A percentile compares a stretch with the other conserved stretches of the same genome.
phyloP scores from a whole-genome alignment of 2,113 vertebrate genomes.

The Bufo gargarizans region DNA sequence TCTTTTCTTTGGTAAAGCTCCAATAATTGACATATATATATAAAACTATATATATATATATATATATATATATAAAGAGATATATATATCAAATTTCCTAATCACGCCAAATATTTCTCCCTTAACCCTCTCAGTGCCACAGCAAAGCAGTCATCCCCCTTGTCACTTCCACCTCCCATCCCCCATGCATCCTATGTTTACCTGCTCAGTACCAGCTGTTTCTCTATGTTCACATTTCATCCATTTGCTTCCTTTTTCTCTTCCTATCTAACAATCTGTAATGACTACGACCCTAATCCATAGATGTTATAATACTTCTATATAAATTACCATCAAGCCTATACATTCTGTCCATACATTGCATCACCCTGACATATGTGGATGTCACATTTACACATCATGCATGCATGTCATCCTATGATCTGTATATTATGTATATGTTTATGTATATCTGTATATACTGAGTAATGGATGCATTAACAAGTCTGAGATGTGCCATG shows the following conservation, averaged over 20 bases:
- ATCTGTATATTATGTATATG: background rate
- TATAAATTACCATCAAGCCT: background rate
- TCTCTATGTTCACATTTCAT: slow-evolving; percentile 13
- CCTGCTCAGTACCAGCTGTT: slow-evolving; percentile 47
- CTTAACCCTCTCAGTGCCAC: slow-evolving; percentile 27
- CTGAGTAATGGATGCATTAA: background rate
- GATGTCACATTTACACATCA: background rate
- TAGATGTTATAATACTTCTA: background rate
- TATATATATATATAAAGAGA: background rate
- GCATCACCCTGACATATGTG: background rate
- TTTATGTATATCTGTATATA: background rate
- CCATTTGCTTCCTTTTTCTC: background rate
- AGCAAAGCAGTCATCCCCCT: slow-evolving; percentile 59
- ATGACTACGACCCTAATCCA: background rate
- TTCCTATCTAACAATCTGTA: background rate
- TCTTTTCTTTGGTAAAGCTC: background rate
- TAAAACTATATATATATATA: background rate
- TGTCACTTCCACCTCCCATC: slow-evolving; percentile 45
- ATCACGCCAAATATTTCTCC: background rate
- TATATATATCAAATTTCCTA: background rate
- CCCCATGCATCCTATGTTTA: slow-evolving; percentile 59
- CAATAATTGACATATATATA: background rate
- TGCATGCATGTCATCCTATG: background rate
- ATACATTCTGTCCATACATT: background rate
- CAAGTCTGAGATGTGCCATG: background rate